phyloP scores from a whole-genome alignment of 2,113 vertebrate genomes.

The Antennarius striatus region DNA sequence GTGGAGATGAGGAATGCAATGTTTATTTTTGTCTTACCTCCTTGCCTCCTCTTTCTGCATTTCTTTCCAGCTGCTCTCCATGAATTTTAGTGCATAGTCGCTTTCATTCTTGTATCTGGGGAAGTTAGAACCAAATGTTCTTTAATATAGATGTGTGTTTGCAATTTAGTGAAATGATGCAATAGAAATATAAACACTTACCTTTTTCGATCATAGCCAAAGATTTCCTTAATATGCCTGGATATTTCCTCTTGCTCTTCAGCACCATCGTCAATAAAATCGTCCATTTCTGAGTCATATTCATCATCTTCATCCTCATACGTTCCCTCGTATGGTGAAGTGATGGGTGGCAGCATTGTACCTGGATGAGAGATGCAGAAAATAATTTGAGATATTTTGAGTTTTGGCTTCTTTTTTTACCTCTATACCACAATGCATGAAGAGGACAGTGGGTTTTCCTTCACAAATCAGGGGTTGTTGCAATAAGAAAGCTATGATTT shows the following conservation, averaged over 20 bases:
- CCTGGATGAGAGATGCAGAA: constrained; percentile 53
- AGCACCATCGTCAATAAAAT: constrained; percentile 96
- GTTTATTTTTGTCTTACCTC: constrained; percentile 79
- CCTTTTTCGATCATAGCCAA: constrained; percentile 92
- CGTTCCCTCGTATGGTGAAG: constrained; percentile 81
- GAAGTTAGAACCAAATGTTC: neutral
- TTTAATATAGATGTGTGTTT: neutral
- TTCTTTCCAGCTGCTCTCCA: constrained; percentile 98
- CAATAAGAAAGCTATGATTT: neutral
- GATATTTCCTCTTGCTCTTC: constrained; percentile 92
- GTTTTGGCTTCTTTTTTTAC: neutral
- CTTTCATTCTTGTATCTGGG: constrained; percentile 95
- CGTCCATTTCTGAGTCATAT: constrained; percentile 97
- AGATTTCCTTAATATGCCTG: constrained; percentile 95
- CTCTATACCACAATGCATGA: neutral
- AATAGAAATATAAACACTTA: constrained; percentile 48
- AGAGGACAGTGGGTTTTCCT: neutral
- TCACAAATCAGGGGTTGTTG: neutral
- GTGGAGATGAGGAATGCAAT: neutral
- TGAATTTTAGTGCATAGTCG: constrained; percentile 96
- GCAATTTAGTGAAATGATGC: neutral
- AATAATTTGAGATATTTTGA: neutral
- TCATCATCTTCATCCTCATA: constrained; percentile 89
- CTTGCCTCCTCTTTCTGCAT: constrained; percentile 96
- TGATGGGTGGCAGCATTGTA: constrained; percentile 79